Evolutionary conservation across 64 coral and sea anemone species (phyloP).

Genomic region (Trachythela sp.): DNA sequence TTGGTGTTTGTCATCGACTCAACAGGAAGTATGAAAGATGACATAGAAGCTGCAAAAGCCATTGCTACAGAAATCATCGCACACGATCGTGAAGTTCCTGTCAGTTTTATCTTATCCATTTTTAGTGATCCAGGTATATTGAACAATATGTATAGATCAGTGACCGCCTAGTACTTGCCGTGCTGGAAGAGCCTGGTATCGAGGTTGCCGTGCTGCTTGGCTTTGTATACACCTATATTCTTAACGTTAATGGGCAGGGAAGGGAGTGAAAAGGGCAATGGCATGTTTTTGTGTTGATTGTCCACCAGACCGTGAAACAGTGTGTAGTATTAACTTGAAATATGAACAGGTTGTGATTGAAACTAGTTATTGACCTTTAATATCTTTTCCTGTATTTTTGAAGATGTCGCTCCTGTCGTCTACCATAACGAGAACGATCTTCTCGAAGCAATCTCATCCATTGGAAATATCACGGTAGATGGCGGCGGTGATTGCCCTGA

Average conservation of each 20-base stretch:
- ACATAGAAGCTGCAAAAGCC: background rate
- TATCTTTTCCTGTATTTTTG: background rate
- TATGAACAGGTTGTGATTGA: too few species aligned
- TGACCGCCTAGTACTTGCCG: too few species aligned
- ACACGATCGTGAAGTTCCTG: background rate
- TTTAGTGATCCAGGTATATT: background rate
- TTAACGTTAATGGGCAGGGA: too few species aligned
- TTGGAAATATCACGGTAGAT: background rate
- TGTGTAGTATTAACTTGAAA: too few species aligned
- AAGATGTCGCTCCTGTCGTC: background rate
- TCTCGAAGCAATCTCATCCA: background rate
- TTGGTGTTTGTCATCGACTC: constrained; percentile 18
- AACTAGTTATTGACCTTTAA: too few species aligned
- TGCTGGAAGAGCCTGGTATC: too few species aligned
- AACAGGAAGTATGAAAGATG: constrained; percentile 6
- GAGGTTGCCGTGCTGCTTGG: too few species aligned
- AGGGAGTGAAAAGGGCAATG: too few species aligned
- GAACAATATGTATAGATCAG: background rate
- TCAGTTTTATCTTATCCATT: background rate
- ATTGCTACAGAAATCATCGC: background rate
- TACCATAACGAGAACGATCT: background rate
- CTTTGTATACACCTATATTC: too few species aligned
- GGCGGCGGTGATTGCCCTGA: background rate
- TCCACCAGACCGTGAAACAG: too few species aligned
- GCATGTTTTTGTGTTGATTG: too few species aligned